phyloP scores from a whole-genome alignment of 1,140 invertebrate species.

The Galleria mellonella region DNA sequence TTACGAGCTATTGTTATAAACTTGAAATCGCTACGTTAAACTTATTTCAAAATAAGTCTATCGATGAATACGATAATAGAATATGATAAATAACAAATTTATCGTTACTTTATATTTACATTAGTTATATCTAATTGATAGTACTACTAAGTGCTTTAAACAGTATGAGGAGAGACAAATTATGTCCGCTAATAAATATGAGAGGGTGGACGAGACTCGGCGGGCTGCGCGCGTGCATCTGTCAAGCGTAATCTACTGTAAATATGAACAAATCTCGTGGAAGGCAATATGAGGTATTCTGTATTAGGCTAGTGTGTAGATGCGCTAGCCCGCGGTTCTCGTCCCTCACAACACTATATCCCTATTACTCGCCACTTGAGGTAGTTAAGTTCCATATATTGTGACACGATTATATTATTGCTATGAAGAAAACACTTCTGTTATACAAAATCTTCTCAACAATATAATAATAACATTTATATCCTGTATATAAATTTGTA shows the following conservation, averaged over 20 bases:
- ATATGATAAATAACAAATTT: slow-evolving; percentile 70
- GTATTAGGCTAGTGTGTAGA: slow-evolving; percentile 11
- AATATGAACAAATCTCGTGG: slow-evolving; percentile 10
- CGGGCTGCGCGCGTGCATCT: slow-evolving; percentile 7
- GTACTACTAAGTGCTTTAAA: slow-evolving; percentile 57
- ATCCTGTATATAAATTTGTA: slow-evolving; percentile 27
- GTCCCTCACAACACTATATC: slow-evolving; percentile 42
- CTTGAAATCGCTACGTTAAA: slow-evolving; percentile 57
- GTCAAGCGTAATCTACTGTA: neutral
- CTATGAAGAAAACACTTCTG: slow-evolving; percentile 53
- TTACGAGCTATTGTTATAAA: slow-evolving; percentile 56
- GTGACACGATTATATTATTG: slow-evolving; percentile 52
- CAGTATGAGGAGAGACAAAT: slow-evolving; percentile 53
- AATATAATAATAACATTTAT: slow-evolving; percentile 31
- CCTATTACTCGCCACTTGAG: slow-evolving; percentile 65
- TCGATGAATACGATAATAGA: slow-evolving; percentile 62
- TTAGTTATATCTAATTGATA: slow-evolving; percentile 48
- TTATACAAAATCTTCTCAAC: slow-evolving; percentile 56
- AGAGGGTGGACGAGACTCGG: slow-evolving; percentile 19
- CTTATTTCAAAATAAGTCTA: slow-evolving; percentile 62
- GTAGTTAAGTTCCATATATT: slow-evolving; percentile 64
- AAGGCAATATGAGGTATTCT: slow-evolving; percentile 60
- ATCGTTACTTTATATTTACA: slow-evolving; percentile 64
- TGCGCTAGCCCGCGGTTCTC: slow-evolving; percentile 13
- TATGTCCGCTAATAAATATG: slow-evolving; percentile 52